Conservation (phyloP, 2,888 invertebrate genomes). For the Tenthredo livida region DNA sequence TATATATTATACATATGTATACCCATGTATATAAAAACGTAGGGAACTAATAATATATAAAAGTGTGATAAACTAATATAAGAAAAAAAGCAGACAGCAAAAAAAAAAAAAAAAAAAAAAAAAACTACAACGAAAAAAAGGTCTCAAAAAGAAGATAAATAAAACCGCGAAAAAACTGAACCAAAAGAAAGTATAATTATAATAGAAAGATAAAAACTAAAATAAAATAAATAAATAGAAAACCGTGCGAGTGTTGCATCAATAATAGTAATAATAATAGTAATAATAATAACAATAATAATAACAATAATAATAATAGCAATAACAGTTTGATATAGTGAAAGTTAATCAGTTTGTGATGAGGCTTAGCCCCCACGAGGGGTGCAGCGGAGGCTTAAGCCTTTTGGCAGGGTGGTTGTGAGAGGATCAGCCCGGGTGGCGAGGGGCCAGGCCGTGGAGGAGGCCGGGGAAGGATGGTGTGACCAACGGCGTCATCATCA, state of each 20-base stretch:
- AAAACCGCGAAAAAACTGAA: not conserved
- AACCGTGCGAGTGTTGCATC: not conserved
- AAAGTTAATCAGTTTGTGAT: conserved; percentile 68
- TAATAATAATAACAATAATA: not conserved
- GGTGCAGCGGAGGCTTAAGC: conserved; percentile 58
- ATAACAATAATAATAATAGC: not conserved
- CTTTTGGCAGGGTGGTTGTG: conserved; percentile 68
- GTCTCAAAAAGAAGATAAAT: not conserved
- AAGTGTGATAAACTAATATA: not conserved
- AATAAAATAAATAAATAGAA: not conserved
- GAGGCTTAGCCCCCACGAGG: conserved; percentile 73
- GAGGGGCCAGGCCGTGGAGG: conserved; percentile 81
- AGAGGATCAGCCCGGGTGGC: conserved; percentile 73
- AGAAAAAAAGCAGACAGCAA: too few relatives aligned
- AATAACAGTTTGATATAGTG: not conserved
- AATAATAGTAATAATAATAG: not conserved
- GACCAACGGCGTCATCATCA: conserved; percentile 75
- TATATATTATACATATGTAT: too few relatives aligned
- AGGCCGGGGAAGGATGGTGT: conserved; percentile 75
- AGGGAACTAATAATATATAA: not conserved
- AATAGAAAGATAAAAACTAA: not conserved
- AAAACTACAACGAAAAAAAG: not conserved
- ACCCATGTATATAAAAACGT: too few relatives aligned
- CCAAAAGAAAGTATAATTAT: not conserved
- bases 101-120: not conserved